Evolutionary conservation across 2,113 vertebrate species (phyloP).

Genomic region (Nannobrachium achirus): DNA sequence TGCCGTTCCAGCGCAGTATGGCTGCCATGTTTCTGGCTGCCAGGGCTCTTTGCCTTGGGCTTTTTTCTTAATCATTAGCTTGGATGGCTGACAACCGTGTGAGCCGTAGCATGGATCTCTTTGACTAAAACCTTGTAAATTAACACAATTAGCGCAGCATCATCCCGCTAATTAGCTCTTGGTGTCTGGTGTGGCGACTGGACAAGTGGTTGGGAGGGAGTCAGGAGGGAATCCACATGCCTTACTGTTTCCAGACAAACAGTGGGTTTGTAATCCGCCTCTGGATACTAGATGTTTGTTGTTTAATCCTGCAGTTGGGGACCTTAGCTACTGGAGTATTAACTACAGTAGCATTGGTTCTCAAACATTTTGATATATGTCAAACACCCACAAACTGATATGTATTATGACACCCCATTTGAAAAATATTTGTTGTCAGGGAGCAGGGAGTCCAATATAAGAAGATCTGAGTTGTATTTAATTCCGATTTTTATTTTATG

Average conservation of each 20-base stretch:
- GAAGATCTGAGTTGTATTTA: too few species aligned
- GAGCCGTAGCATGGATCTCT: conserved; percentile 91
- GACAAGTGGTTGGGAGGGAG: conserved; percentile 87
- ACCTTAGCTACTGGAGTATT: conserved; percentile 49
- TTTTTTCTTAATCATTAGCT: conserved; percentile 93
- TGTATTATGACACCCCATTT: too few species aligned
- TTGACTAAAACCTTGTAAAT: conserved; percentile 99
- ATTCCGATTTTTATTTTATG: too few species aligned
- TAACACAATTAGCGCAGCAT: conserved; percentile 99
- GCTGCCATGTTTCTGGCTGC: conserved; percentile 43
- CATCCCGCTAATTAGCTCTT: conserved; percentile 97
- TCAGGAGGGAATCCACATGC: conserved; percentile 88
- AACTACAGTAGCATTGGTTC: neutral
- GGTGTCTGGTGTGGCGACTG: conserved; percentile 89
- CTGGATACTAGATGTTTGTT: conserved; percentile 57
- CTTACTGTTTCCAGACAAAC: conserved; percentile 86
- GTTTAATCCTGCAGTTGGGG: conserved; percentile 54
- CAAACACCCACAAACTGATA: too few species aligned
- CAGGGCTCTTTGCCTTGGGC: conserved; percentile 84
- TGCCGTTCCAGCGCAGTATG: conserved; percentile 37
- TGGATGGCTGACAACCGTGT: conserved; percentile 89
- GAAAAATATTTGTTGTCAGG: too few species aligned
- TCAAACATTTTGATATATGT: too few species aligned
- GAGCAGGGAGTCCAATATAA: too few species aligned
- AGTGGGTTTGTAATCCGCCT: conserved; percentile 56